Base-by-base conservation (phyloP, 2,888 invertebrate genomes). In the Cantharis lateralis region DNA sequence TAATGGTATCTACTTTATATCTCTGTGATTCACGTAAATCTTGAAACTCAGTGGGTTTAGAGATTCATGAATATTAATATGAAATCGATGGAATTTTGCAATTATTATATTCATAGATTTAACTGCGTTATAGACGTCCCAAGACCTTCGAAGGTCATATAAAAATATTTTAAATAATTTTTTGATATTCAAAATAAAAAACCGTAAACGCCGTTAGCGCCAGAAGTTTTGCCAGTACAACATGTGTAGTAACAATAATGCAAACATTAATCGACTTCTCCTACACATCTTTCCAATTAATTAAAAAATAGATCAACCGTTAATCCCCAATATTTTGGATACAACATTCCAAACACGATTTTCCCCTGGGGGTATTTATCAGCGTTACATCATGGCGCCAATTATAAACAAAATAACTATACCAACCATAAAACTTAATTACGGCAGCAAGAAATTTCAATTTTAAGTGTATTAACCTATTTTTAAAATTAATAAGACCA, bases 271-370 rank as follows among this genome's bases (percentile, higher is more conserved):
- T 66, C 64, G 24, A 66, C 18, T 20, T 66, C 64, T 66, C 64
- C 64, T 66, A 66, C 64, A 66, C 64, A 24, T 66, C 24, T 24
- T 16, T 20, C 64, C 20, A 66, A 66, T 66, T 18, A 20, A 66
- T 66, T 24, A 61, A 76, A 76, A 77, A 77, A 77, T 72, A 70
- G 76, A 73, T 77, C 76, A 77, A 77, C 76, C 76, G 76, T 77
- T 77, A 77, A 77, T 73, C 72, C 72, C 62, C 11, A 66, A 66
- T 24, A 20, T 70, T 70, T 62, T 48, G 26, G 70, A 48, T 62
- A 74, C 66, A 74, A 70, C 76, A 71, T 71, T 73, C 76, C 16
- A 66, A 69, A 20, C 69, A 69, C 70, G 69, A 72, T 72, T 61
- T 28, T 73, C 72, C 72, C 76, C 73, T 73, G 16, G 71, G 62